Evolutionary conservation across 1,140 invertebrate genomes (phyloP).

Genomic region (Pygmarrhopalites habei): DNA sequence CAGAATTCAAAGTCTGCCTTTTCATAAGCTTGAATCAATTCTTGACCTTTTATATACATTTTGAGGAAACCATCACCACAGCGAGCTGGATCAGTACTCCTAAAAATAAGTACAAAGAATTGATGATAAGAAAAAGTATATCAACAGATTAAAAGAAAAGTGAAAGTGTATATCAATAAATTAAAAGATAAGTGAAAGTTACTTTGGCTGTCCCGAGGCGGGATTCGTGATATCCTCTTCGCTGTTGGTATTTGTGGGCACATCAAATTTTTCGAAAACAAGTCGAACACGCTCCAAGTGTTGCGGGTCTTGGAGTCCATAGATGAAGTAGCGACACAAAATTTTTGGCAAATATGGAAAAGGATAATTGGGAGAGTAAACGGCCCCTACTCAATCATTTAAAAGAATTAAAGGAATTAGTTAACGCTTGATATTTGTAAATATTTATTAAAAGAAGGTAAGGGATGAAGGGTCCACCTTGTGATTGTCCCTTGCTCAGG

Average conservation of each 20-base stretch:
- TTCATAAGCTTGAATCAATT: slow-evolving; percentile 83
- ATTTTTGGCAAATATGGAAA: slow-evolving; percentile 84
- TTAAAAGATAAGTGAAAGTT: too few species aligned
- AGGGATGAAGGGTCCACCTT: too few species aligned
- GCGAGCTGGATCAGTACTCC: too few species aligned
- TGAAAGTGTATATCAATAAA: too few species aligned
- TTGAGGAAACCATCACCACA: slow-evolving; percentile 86
- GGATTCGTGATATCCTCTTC: slow-evolving; percentile 53
- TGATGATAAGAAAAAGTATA: too few species aligned
- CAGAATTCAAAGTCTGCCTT: slow-evolving; percentile 89
- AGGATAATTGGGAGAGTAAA: slow-evolving; percentile 93
- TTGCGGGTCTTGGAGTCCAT: slow-evolving; percentile 90
- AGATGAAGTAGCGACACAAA: slow-evolving; percentile 94
- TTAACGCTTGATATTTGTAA: too few species aligned
- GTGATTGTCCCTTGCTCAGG: slow-evolving; percentile 80
- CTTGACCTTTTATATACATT: slow-evolving; percentile 84
- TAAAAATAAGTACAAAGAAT: too few species aligned
- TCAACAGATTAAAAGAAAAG: too few species aligned
- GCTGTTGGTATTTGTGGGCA: slow-evolving; percentile 68
- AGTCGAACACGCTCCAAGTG: slow-evolving; percentile 86
- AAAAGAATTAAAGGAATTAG: too few species aligned
- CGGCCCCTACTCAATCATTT: too few species aligned
- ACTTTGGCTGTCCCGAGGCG: too few species aligned
- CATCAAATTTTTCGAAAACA: slow-evolving; percentile 79
- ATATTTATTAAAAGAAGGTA: too few species aligned